A percentile compares a stretch with the other conserved stretches of the same genome.
These are phyloP conservation scores for Seriola dumerili DNA, from an alignment of 2,113 vertebrate species.

Conservation along the genomic window DNA sequence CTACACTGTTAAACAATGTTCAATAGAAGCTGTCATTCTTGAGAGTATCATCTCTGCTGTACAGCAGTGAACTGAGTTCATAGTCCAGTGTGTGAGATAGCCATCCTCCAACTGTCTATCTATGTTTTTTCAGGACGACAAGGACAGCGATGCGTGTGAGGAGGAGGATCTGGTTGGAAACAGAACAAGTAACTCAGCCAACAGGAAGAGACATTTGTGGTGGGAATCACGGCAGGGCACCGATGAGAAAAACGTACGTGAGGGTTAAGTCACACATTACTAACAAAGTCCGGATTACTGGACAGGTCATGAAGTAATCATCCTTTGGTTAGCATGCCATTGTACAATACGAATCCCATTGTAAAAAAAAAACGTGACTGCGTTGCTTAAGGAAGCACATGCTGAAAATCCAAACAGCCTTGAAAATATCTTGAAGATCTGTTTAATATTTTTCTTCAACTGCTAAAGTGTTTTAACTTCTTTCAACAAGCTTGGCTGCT, in stretches of 20 bases:
- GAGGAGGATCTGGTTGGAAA: constrained; percentile 84
- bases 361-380: neutral
- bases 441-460: neutral
- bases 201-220: constrained; percentile 92
- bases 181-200: constrained; percentile 82
- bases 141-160: constrained; percentile 84
- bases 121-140: constrained; percentile 78
- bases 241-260: constrained; percentile 93
- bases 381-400: neutral
- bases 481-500: neutral
- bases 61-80: neutral
- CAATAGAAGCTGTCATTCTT: neutral
- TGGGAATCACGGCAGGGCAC: constrained; percentile 90
- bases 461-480: neutral
- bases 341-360: neutral
- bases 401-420: neutral
- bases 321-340: neutral
- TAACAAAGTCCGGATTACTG: constrained; percentile 3
- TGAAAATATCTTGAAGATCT: neutral
- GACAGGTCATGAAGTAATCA: constrained; percentile 7
- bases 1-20: neutral
- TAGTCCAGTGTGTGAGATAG: neutral
- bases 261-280: neutral
- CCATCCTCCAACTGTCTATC: constrained; percentile 25
- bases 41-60: neutral